These are phyloP conservation scores for Leptogaster cylindrica DNA, from an alignment of 2,888 invertebrate genomes.

Conservation along the genomic window DNA sequence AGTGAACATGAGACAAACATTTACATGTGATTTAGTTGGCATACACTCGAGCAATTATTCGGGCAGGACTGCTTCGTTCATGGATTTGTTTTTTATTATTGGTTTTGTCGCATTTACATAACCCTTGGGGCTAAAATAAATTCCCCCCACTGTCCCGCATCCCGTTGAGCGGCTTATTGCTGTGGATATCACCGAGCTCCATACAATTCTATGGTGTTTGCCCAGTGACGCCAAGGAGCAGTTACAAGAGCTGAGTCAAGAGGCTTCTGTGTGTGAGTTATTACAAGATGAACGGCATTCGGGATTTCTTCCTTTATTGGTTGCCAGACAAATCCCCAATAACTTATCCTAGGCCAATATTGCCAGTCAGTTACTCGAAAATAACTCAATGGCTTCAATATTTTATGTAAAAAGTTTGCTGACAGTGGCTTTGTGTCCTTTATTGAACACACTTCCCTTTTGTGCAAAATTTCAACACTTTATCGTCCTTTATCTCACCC, in stretches of 20 bases:
- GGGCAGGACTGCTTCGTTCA: no score
- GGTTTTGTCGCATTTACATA: constrained; percentile 35
- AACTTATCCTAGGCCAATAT: constrained; percentile 31
- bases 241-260: constrained; percentile 34
- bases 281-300: constrained; percentile 20
- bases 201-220: constrained; percentile 22
- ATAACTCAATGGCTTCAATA: constrained; percentile 13
- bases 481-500: no score
- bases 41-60: constrained; percentile 15
- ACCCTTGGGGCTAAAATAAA: constrained; percentile 22
- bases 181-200: constrained; percentile 24
- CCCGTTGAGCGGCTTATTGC: not conserved
- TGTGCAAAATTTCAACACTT: no score
- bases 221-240: constrained; percentile 22
- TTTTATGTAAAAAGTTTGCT: no score
- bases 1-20: not conserved
- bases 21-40: constrained; percentile 24
- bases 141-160: not conserved
- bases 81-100: constrained; percentile 33
- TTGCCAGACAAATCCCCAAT: constrained; percentile 32
- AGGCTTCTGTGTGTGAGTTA: constrained; percentile 32
- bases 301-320: constrained; percentile 17
- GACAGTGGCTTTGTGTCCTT: no score
- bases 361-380: constrained; percentile 8
- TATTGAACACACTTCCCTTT: no score